phyloP scores from a whole-genome alignment of 2,113 vertebrate genomes.

The Engraulis encrasicolus region DNA sequence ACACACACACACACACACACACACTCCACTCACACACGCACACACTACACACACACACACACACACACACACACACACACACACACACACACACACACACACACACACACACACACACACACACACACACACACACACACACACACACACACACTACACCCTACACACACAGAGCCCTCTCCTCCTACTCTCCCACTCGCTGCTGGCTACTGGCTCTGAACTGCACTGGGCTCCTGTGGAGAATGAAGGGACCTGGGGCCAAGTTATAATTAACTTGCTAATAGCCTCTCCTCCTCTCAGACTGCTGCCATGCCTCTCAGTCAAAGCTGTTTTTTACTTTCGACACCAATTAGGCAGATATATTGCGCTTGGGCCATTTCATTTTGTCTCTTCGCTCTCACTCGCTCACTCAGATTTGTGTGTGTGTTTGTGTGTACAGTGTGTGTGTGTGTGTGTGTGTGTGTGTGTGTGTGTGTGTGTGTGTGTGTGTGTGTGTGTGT shows the following conservation, averaged over 20 bases:
- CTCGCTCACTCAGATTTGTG: slow-evolving; percentile 42
- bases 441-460: no score
- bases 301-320: slow-evolving; percentile 44
- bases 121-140: background rate
- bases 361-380: slow-evolving; percentile 36
- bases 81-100: background rate
- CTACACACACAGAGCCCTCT: slow-evolving; percentile 14
- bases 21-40: no score
- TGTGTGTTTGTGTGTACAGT: slow-evolving; percentile 54
- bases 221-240: slow-evolving; percentile 53
- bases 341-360: slow-evolving; percentile 45
- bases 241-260: slow-evolving; percentile 60
- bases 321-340: slow-evolving; percentile 42
- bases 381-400: slow-evolving; percentile 38
- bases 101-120: background rate
- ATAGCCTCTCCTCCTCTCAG: slow-evolving; percentile 57
- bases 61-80: background rate
- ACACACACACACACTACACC: no score
- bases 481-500: no score
- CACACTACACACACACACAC: no score
- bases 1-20: no score
- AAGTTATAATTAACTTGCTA: slow-evolving; percentile 74
- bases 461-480: no score
- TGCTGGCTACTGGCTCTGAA: no score
- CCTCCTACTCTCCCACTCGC: background rate